Conservation (phyloP, 2,888 invertebrate genomes). For the Pasiphila rectangulata region DNA sequence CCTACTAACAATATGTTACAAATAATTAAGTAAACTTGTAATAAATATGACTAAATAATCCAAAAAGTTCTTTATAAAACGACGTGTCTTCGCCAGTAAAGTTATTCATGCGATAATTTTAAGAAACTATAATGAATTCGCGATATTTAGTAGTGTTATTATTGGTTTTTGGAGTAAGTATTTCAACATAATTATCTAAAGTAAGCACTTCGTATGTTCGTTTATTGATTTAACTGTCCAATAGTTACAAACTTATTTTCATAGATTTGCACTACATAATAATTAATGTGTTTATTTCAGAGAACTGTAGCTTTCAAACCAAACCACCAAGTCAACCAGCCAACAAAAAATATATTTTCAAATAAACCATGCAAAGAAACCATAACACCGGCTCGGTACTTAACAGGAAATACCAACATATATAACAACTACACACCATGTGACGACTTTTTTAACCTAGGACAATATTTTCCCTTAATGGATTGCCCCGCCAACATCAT, state of each 20-base stretch:
- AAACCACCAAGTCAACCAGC: slow-evolving; percentile 23
- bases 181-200: neutral
- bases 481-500: slow-evolving; percentile 49
- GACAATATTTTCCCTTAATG: slow-evolving; percentile 44
- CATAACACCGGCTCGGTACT: slow-evolving; percentile 39
- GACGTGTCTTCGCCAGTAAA: neutral
- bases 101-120: neutral
- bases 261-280: neutral
- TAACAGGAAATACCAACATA: slow-evolving; percentile 22
- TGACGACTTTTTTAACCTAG: neutral
- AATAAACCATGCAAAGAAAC: slow-evolving; percentile 29
- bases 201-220: too few species aligned
- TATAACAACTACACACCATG: slow-evolving; percentile 29
- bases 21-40: slow-evolving; percentile 9
- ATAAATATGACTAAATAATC: slow-evolving; percentile 15
- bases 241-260: too few species aligned
- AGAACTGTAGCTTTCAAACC: slow-evolving; percentile 29
- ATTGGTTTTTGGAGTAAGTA: slow-evolving; percentile 23
- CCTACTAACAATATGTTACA: slow-evolving; percentile 2
- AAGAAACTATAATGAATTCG: slow-evolving; percentile 12
- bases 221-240: too few species aligned
- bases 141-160: slow-evolving; percentile 14
- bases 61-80: slow-evolving; percentile 3
- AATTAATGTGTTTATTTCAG: slow-evolving; percentile 28
- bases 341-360: slow-evolving; percentile 27